Conservation (phyloP, 2,888 invertebrate genomes). For the Petrolisthes cinctipes region DNA sequence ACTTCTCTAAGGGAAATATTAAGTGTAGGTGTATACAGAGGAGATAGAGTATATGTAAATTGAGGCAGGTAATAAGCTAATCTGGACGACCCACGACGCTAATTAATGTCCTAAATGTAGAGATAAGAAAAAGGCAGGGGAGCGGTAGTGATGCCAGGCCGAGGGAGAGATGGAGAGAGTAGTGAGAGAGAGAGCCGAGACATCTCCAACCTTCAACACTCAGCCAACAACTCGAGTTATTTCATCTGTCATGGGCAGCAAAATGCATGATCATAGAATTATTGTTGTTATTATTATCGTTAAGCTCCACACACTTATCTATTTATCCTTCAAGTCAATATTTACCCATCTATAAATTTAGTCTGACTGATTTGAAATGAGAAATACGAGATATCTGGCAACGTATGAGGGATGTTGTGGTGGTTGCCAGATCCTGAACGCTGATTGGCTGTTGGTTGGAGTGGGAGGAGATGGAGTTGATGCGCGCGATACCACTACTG, state of each 20-base stretch:
- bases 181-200: neutral
- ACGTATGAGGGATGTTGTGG: neutral
- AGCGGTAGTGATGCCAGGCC: neutral
- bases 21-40: too few species aligned
- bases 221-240: too few species aligned
- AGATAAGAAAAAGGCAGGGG: constrained; percentile 17
- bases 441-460: constrained; percentile 36
- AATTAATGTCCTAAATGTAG: constrained; percentile 31
- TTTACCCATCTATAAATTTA: neutral
- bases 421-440: constrained; percentile 5
- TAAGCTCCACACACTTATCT: too few species aligned
- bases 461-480: constrained; percentile 15
- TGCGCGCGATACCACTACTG: constrained; percentile 24
- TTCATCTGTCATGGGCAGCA: too few species aligned
- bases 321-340: neutral
- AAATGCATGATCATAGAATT: too few species aligned
- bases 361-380: neutral
- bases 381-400: neutral
- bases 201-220: too few species aligned
- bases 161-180: constrained; percentile 3
- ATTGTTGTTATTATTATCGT: too few species aligned
- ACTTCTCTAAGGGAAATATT: too few species aligned
- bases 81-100: constrained; percentile 16
- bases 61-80: constrained; percentile 22
- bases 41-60: neutral